Percentiles rank a stretch among this genome's conserved stretches.
These are phyloP conservation scores for Clarias fuscus DNA, from an alignment of 2,797 vertebrate genomes.

Conservation along the genomic window DNA sequence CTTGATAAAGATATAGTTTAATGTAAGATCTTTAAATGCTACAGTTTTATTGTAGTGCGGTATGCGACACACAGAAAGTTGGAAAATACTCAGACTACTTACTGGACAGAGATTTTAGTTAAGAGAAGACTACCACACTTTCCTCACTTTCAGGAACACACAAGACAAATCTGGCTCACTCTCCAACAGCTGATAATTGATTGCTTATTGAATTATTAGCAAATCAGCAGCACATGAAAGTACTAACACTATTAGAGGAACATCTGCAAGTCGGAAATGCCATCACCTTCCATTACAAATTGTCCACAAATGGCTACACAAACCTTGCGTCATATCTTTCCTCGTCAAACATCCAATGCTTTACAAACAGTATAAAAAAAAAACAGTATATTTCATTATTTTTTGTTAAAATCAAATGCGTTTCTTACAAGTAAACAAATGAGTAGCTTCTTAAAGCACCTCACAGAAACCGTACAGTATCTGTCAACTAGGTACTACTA, in stretches of 20 bases:
- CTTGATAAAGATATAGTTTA: too few relatives aligned
- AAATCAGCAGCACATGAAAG: not conserved
- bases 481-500: not conserved
- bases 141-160: not conserved
- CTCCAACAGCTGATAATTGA: not conserved
- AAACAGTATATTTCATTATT: too few relatives aligned
- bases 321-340: not conserved
- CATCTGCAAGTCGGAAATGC: not conserved
- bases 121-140: not conserved
- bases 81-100: not conserved
- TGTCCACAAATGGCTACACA: not conserved
- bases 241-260: not conserved
- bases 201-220: not conserved
- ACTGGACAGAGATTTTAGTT: not conserved
- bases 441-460: not conserved
- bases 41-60: not conserved
- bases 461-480: not conserved
- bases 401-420: not conserved
- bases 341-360: not conserved
- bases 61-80: not conserved
- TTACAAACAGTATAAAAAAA: not conserved
- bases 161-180: not conserved
- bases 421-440: not conserved
- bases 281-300: slow-evolving; percentile 1
- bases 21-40: too few relatives aligned